Percentiles rank a stretch among this genome's conserved stretches.
These are phyloP conservation scores for Drosophila yooni DNA, from an alignment of 2,888 invertebrate species.

Conservation along the genomic window DNA sequence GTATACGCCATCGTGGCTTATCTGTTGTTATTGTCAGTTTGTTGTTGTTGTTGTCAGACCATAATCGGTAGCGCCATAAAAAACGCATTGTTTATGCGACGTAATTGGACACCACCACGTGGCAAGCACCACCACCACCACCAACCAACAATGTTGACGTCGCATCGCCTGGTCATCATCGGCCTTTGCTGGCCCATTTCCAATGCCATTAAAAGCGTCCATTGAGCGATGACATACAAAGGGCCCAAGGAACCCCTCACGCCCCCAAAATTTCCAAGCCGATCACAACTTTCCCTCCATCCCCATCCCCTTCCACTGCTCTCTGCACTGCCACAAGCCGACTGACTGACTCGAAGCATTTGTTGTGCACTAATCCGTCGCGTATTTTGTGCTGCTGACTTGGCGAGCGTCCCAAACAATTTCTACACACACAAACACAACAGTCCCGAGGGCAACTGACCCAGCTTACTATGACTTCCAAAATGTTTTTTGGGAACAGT, in stretches of 20 bases:
- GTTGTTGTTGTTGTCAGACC: constrained; percentile 45
- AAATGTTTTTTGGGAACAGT: constrained; percentile 20
- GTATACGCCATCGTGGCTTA: constrained; percentile 74
- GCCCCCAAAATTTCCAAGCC: not conserved
- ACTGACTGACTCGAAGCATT: constrained; percentile 24
- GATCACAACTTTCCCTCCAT: constrained; percentile 9
- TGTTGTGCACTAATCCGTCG: constrained; percentile 75
- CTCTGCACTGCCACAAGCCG: not conserved
- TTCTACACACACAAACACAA: constrained; percentile 19
- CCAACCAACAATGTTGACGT: constrained; percentile 30
- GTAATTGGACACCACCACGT: constrained; percentile 73
- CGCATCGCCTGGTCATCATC: constrained; percentile 57
- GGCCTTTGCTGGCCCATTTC: constrained; percentile 62
- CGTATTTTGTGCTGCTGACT: constrained; percentile 69
- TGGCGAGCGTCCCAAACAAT: constrained; percentile 53
- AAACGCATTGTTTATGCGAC: constrained; percentile 80
- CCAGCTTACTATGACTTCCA: constrained; percentile 56
- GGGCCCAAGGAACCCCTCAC: constrained; percentile 13
- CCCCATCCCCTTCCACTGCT: not conserved
- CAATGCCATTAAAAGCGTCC: constrained; percentile 77
- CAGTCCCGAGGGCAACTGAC: constrained; percentile 35
- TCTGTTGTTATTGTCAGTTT: constrained; percentile 55
- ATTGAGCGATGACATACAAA: constrained; percentile 66
- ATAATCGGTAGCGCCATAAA: constrained; percentile 75
- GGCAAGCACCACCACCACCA: constrained; percentile 1